Conservation (phyloP, 2,797 vertebrate species). For the Cottoperca gobio region DNA sequence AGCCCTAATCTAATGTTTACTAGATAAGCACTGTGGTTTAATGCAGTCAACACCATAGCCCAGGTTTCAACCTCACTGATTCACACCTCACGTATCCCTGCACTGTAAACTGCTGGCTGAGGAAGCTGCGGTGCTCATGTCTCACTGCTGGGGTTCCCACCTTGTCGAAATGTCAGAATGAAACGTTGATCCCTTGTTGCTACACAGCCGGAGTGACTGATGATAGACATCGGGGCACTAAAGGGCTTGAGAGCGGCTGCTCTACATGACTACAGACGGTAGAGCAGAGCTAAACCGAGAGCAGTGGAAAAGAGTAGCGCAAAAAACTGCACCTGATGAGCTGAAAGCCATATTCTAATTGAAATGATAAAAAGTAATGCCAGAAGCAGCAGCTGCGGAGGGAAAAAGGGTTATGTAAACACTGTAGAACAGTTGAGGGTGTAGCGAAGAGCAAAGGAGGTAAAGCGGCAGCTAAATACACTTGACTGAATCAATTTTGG, state of each 20-base stretch:
- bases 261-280: slow-evolving; percentile 23
- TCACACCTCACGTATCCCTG: slow-evolving; percentile 59
- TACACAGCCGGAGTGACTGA: slow-evolving; percentile 74
- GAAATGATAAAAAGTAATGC: not conserved
- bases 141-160: slow-evolving; percentile 69
- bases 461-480: slow-evolving; percentile 3
- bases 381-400: not conserved
- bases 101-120: slow-evolving; percentile 58
- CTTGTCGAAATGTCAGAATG: slow-evolving; percentile 68
- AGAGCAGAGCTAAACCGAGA: slow-evolving; percentile 13
- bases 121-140: slow-evolving; percentile 62
- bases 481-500: not conserved
- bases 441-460: not conserved
- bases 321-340: not conserved
- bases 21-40: slow-evolving; percentile 36
- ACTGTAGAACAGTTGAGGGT: not conserved
- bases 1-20: slow-evolving; percentile 49
- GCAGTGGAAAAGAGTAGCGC: not conserved
- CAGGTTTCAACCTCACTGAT: slow-evolving; percentile 39
- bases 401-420: not conserved
- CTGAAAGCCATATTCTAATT: not conserved
- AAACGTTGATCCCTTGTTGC: slow-evolving; percentile 80
- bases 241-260: slow-evolving; percentile 30
- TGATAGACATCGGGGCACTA: slow-evolving; percentile 71
- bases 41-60: slow-evolving; percentile 54